Conservation (phyloP, 2,888 invertebrate species). For the Drosophila subsilvestris region DNA sequence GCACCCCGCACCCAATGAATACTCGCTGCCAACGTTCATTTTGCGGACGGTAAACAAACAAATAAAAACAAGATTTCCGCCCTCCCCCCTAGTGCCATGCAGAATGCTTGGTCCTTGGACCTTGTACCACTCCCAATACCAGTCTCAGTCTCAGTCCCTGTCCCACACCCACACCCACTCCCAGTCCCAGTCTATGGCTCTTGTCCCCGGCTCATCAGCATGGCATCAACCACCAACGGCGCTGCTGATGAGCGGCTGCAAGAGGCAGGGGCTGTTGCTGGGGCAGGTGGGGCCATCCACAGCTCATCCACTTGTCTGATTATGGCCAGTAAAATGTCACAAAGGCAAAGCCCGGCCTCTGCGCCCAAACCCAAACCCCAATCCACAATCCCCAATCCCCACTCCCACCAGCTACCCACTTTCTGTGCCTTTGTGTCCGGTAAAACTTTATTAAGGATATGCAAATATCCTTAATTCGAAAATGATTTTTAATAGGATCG, state of each 20-base stretch:
- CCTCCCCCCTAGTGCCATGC: constrained; percentile 27
- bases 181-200: background rate
- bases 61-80: constrained; percentile 76
- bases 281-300: constrained; percentile 33
- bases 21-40: constrained; percentile 62
- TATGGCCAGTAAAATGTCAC: constrained; percentile 67
- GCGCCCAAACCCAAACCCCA: too few species aligned
- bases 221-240: constrained; percentile 66
- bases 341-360: constrained; percentile 50
- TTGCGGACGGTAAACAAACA: constrained; percentile 79
- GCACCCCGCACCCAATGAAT: constrained; percentile 21
- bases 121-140: background rate
- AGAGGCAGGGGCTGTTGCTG: background rate
- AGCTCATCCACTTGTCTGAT: constrained; percentile 73
- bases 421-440: constrained; percentile 54
- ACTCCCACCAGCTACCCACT: constrained; percentile 14
- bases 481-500: constrained; percentile 84
- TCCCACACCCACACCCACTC: too few species aligned
- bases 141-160: too few species aligned
- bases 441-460: constrained; percentile 82
- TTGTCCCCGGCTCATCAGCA: constrained; percentile 59
- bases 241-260: constrained; percentile 43
- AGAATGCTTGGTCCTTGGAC: constrained; percentile 1
- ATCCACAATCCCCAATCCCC: too few species aligned
- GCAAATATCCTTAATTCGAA: constrained; percentile 84